Evolutionary conservation across 2,113 vertebrate species (phyloP).

Genomic region (Petroica traversi): DNA sequence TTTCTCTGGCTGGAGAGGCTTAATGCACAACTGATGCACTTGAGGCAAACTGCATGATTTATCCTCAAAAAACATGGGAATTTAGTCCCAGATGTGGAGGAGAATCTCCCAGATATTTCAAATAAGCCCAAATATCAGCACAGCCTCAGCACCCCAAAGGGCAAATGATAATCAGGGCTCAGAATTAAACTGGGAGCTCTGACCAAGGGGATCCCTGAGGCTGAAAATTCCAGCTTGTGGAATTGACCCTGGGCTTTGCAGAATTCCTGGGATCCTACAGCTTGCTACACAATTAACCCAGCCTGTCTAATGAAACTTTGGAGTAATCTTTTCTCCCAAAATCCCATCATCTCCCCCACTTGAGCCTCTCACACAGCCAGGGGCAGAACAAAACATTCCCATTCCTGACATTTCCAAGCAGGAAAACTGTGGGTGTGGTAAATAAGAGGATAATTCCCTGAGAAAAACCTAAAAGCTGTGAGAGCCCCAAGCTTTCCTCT

Average conservation of each 20-base stretch:
- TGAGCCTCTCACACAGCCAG: neutral
- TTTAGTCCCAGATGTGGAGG: neutral
- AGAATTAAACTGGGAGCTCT: neutral
- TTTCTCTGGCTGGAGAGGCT: neutral
- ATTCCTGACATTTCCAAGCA: neutral
- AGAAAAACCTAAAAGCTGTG: neutral
- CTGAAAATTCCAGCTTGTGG: neutral
- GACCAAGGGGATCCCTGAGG: neutral
- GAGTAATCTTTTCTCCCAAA: neutral
- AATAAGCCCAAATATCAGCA: neutral
- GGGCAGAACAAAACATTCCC: neutral
- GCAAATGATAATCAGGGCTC: neutral
- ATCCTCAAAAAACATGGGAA: neutral
- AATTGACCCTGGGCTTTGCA: neutral
- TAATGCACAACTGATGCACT: neutral
- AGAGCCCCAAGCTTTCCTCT: neutral
- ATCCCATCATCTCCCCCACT: neutral
- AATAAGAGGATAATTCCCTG: neutral
- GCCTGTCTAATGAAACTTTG: neutral
- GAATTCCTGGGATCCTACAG: neutral
- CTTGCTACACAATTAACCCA: neutral
- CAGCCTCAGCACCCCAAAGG: neutral
- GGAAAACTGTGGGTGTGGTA: neutral
- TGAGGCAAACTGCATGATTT: neutral
- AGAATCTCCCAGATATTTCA: neutral